phyloP scores from a whole-genome alignment of 2,888 invertebrate species.

The Caenorhabditis uteleia region DNA sequence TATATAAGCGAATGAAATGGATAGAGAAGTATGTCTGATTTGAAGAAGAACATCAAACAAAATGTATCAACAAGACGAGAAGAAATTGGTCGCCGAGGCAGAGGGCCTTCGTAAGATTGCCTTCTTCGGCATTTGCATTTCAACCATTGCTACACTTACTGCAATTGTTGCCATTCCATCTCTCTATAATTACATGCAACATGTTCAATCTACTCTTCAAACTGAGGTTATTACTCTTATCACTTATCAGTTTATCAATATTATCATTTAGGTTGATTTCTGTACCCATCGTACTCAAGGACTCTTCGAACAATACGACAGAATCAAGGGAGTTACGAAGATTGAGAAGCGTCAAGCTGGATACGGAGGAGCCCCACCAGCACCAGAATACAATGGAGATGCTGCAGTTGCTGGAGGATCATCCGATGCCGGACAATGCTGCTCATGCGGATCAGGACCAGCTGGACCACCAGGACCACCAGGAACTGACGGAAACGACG shows the following conservation, averaged over 20 bases:
- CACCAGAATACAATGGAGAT: conserved; percentile 33
- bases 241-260: neutral
- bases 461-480: conserved; percentile 59
- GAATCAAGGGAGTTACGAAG: conserved; percentile 53
- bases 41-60: conserved; percentile 20
- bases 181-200: conserved; percentile 68
- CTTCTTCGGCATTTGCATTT: conserved; percentile 60
- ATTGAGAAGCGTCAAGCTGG: conserved; percentile 55
- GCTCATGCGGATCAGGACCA: conserved; percentile 59
- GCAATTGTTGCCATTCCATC: conserved; percentile 66
- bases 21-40: neutral
- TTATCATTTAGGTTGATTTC: conserved; percentile 52
- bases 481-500: conserved; percentile 60
- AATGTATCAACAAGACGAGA: conserved; percentile 44
- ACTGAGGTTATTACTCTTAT: conserved; percentile 46
- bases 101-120: conserved; percentile 56
- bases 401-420: conserved; percentile 28
- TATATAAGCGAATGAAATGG: conserved; percentile 12
- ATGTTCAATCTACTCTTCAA: conserved; percentile 65
- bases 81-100: conserved; percentile 52
- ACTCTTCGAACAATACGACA: conserved; percentile 57
- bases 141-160: conserved; percentile 65
- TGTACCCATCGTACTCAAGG: conserved; percentile 60
- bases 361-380: conserved; percentile 38
- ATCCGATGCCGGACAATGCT: conserved; percentile 41